A percentile compares a stretch with the other conserved stretches of the same genome.
These are phyloP conservation scores for Orycteropus afer DNA, from an alignment of 2,113 vertebrate genomes.

Conservation along the genomic window DNA sequence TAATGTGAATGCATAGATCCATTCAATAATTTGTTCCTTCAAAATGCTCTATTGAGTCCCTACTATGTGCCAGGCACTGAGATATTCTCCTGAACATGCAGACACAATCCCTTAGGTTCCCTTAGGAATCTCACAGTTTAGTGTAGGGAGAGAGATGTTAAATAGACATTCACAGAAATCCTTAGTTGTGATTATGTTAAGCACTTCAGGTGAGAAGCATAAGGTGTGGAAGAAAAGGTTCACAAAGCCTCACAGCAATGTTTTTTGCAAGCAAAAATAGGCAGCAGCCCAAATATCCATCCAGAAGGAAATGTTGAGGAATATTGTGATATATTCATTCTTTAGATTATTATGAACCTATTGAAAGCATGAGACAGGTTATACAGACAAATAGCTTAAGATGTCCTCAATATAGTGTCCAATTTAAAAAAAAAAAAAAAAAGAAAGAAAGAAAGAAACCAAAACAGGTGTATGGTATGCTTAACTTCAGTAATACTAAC, in stretches of 20 bases:
- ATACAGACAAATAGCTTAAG: background rate
- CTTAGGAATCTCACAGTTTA: background rate
- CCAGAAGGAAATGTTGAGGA: background rate
- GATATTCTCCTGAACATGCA: background rate
- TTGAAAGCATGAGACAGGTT: background rate
- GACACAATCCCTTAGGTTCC: background rate
- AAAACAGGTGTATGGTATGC: background rate
- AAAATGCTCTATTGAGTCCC: background rate
- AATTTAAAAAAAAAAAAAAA: background rate
- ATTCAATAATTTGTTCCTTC: background rate
- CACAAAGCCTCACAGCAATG: background rate
- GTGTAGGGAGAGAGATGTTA: background rate
- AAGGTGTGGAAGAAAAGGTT: background rate
- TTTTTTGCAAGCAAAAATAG: background rate
- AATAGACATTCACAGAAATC: background rate
- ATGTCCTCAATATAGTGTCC: background rate
- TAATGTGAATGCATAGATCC: background rate
- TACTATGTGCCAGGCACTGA: background rate
- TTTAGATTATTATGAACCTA: background rate
- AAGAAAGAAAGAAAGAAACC: background rate
- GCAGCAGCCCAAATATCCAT: background rate
- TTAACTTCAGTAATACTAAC: slow-evolving; percentile 47
- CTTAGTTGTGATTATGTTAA: background rate
- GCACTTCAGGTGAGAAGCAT: background rate
- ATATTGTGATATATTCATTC: background rate